Evolutionary conservation across 2,113 vertebrate genomes (phyloP).

Genomic region (Peucedramus taeniatus): DNA sequence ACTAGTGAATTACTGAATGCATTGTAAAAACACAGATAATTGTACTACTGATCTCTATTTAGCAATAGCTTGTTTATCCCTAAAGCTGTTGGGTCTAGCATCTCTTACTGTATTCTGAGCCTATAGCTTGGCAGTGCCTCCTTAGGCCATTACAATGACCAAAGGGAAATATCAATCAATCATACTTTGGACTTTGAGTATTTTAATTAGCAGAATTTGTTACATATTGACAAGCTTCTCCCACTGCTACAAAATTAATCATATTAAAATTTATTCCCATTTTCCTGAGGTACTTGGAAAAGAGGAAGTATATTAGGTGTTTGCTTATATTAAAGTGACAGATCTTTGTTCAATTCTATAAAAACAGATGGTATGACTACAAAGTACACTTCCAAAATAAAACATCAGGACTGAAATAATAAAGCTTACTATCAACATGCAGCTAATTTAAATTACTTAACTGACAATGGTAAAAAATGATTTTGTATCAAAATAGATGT

Average conservation of each 20-base stretch:
- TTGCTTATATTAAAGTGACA: background rate
- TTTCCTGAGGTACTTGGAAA: background rate
- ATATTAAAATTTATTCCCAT: background rate
- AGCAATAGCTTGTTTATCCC: background rate
- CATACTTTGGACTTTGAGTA: background rate
- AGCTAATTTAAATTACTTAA: background rate
- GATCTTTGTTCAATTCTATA: background rate
- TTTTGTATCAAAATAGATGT: background rate
- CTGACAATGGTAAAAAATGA: background rate
- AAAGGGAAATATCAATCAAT: background rate
- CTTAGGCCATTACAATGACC: background rate
- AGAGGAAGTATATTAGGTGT: background rate
- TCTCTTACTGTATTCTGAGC: background rate
- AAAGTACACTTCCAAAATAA: background rate
- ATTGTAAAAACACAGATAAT: background rate
- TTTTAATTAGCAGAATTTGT: background rate
- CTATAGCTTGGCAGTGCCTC: background rate
- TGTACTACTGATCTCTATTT: background rate
- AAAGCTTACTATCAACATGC: background rate
- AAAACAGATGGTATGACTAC: background rate
- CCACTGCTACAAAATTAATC: background rate
- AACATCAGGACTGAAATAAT: background rate
- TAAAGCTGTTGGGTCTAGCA: background rate
- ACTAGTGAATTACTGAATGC: background rate
- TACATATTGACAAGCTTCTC: background rate